Evolutionary conservation across 2,113 vertebrate genomes (phyloP).

Genomic region (Cynopterus brachyotis): DNA sequence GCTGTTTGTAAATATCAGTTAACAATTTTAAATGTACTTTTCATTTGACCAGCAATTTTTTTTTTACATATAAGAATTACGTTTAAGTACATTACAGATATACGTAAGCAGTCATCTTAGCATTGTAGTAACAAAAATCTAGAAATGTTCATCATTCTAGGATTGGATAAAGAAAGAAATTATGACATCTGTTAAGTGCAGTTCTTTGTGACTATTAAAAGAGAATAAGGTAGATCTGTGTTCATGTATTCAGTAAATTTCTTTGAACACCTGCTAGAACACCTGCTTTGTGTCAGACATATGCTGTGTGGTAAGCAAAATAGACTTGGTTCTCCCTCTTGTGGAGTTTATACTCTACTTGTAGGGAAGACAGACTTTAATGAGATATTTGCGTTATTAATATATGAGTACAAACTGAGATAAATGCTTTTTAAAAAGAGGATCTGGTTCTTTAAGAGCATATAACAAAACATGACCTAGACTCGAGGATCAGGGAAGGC

Average conservation of each 20-base stretch:
- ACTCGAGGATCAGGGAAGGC: neutral
- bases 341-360: neutral
- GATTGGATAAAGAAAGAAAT: neutral
- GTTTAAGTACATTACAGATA: neutral
- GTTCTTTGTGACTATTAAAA: neutral
- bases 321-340: neutral
- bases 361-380: neutral
- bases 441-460: neutral
- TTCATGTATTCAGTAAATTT: neutral
- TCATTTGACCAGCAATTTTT: conserved; percentile 1
- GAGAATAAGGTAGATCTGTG: neutral
- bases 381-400: neutral
- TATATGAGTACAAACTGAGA: neutral
- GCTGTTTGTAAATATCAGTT: neutral
- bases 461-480: neutral
- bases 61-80: neutral
- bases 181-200: neutral
- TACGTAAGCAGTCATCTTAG: neutral
- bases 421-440: neutral
- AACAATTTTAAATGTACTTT: conserved; percentile 29
- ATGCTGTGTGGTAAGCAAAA: neutral
- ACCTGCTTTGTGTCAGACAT: neutral
- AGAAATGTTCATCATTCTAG: neutral
- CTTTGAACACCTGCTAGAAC: neutral
- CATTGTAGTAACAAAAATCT: neutral